These are phyloP conservation scores for Hemistola chrysoprasaria DNA, from an alignment of 2,888 invertebrate genomes.

Conservation along the genomic window DNA sequence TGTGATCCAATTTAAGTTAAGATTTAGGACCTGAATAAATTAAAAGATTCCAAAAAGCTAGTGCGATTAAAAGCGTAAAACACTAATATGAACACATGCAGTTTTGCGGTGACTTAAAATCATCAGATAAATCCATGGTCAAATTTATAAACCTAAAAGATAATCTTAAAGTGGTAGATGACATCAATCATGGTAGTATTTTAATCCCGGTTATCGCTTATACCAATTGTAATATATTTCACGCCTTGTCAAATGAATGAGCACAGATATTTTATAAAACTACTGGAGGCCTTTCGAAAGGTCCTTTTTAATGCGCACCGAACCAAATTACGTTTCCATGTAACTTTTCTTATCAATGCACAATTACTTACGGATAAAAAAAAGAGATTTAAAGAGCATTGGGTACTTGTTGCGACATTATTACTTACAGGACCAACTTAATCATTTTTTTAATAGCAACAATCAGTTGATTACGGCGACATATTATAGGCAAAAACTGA, in stretches of 20 bases:
- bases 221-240: slow-evolving; percentile 12
- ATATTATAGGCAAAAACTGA: slow-evolving; percentile 8
- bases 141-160: neutral
- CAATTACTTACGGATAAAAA: slow-evolving; percentile 7
- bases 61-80: slow-evolving; percentile 23
- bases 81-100: too few relatives aligned
- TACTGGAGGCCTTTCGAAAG: slow-evolving; percentile 4
- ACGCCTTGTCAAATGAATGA: slow-evolving; percentile 9
- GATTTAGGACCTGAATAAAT: slow-evolving; percentile 7
- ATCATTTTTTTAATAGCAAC: slow-evolving; percentile 5
- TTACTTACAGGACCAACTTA: slow-evolving; percentile 7
- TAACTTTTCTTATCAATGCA: slow-evolving; percentile 9
- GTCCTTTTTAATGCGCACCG: slow-evolving; percentile 5
- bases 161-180: slow-evolving; percentile 4
- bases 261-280: slow-evolving; percentile 4
- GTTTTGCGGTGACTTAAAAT: too few relatives aligned
- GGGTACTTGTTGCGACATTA: slow-evolving; percentile 4
- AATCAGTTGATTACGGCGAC: slow-evolving; percentile 10
- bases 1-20: too few relatives aligned
- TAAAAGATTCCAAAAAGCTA: slow-evolving; percentile 18
- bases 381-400: slow-evolving; percentile 8
- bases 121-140: too few relatives aligned
- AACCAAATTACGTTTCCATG: slow-evolving; percentile 7
- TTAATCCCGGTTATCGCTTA: slow-evolving; percentile 8
- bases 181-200: too few relatives aligned